Evolutionary conservation across 2,113 vertebrate species (phyloP).

Genomic region (Typhlomys cinereus): DNA sequence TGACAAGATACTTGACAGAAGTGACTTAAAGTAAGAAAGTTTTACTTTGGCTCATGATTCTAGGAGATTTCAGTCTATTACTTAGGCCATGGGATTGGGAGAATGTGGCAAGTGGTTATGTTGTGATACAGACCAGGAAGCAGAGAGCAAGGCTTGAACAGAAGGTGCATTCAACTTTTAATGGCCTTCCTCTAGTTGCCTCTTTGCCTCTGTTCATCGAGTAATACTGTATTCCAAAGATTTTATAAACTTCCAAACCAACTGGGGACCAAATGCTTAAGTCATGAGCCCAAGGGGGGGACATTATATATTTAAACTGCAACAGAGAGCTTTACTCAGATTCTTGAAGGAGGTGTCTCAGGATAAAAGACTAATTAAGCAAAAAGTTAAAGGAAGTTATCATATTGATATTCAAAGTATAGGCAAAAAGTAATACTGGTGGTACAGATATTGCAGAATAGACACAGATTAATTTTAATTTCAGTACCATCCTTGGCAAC

Average conservation of each 20-base stretch:
- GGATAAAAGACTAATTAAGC: not conserved
- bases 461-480: no score
- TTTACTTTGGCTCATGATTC: not conserved
- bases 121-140: not conserved
- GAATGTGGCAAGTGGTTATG: not conserved
- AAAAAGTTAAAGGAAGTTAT: not conserved
- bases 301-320: not conserved
- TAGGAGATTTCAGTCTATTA: not conserved
- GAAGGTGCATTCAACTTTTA: not conserved
- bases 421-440: not conserved
- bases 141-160: not conserved
- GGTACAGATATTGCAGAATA: no score
- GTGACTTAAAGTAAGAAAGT: not conserved
- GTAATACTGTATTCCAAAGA: not conserved
- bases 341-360: not conserved
- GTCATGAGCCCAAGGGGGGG: not conserved
- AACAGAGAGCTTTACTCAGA: not conserved
- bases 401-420: not conserved
- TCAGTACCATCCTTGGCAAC: no score
- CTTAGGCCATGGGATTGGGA: not conserved
- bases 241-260: not conserved
- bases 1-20: not conserved
- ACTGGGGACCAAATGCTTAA: not conserved
- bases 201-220: not conserved
- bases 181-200: not conserved